Evolutionary conservation across 2,113 vertebrate genomes (phyloP), one percentile per base, ranked within the genome.

Genomic region (Pimephales promelas): DNA sequence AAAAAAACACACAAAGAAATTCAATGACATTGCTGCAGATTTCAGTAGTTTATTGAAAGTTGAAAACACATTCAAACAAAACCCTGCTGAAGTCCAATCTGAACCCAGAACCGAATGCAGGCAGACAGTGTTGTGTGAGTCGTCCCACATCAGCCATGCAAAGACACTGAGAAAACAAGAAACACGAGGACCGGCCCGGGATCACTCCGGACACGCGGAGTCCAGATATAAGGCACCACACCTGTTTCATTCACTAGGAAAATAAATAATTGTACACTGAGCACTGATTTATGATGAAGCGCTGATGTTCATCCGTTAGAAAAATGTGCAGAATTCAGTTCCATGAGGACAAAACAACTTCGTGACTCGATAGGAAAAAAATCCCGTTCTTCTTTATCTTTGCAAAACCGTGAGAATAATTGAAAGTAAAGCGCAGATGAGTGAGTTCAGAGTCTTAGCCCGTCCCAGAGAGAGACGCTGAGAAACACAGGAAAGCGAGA

Each of bases 221-320:
- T 9, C 40, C 8, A 2, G 40, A 40, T 7, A 40, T 85, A 86
- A 86, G 84, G 84, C 87, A 86, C 96, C 96, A 0, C 98, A 97
- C 0, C 97, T 95, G 47, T 97, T 85, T 81, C 70, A 85, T 85
- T 85, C 75, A 83, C 76, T 83, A 87, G 82, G 66, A 85, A 87
- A 87, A 87, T 87, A 87, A 87, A 87, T 87, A 87, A 85, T 75
- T 87, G 80, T 85, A 85, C 83, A 87, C 83, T 61, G 83, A 87
- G 83, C 83, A 75, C 71, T 87, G 70, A 26, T 62, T 61, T 74
- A 52, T 74, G 36, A 52, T 74, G 54, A 78, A 72, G 72, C 52
- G 20, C 66, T 84, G 83, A 79, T 71, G 78, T 78, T 84, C 62
- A 80, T 85, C 66, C 74, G 3, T 68, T 85, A 80, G 49, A 85